Base-by-base conservation (phyloP, 2,113 vertebrate genomes). In the Phyllostomus hastatus region DNA sequence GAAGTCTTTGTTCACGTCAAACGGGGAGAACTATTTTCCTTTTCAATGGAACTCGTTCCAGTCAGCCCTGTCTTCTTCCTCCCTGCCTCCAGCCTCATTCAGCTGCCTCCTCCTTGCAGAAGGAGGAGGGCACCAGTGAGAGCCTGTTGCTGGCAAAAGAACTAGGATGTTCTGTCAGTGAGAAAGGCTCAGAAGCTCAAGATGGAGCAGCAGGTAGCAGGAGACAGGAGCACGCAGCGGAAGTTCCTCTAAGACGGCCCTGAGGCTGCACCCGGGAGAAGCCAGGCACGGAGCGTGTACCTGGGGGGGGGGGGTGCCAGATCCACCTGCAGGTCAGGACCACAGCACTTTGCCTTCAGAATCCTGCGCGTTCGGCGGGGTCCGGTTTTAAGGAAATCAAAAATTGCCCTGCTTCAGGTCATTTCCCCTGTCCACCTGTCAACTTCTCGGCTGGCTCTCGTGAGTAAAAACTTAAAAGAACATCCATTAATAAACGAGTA, bases 1-100 rank as follows among this genome's bases (percentile, higher is more conserved):
- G 88, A 92, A 46, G 31, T 69, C n/a, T 95, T 96, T 79, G 95
- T 93, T 97, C 89, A 64, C 92, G 89, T 97, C 95, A 90, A 92
- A 91, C 4, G 26, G 0, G n/a, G 69, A 86, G 14, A 91, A 17
- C 85, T n/a, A 38, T 94, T 96, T 95, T 95, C 28, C 95, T 95
- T 97, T 97, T 92, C 85, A 95, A 87, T 73, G 50, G 85, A 82
- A 50, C 19, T 33, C 88, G 90, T 91, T 35, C 70, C 59, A 70
- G 35, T 69, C 54, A 86, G 92, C 50, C 84, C 92, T 64, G 50
- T 67, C 79, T 94, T 57, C 78, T 82, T 86, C 66, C 59, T 20
- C 17, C n/a, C 48, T 89, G 90, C 28, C 54, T 96, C 73, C 46
- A 95, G 46, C n/a, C 52, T 88, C 20, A 7, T 61, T 69, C 28